Base-by-base conservation (phyloP, 2,888 invertebrate species). In the Hedya salicella region DNA sequence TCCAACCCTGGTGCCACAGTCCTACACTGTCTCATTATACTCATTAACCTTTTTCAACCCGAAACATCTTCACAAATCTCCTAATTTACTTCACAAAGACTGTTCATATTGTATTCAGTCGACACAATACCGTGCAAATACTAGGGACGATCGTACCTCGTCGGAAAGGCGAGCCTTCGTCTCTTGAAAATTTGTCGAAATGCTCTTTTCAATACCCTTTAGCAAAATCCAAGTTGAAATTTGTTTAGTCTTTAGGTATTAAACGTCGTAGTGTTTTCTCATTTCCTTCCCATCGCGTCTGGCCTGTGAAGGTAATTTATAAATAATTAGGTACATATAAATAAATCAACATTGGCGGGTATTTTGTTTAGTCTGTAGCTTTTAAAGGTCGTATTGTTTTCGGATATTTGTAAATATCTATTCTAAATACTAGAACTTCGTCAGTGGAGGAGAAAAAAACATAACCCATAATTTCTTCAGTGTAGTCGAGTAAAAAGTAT, bases 161-260 rank as follows among this genome's bases (percentile, higher is more conserved):
- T 3, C 25, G 17, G 11, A 56, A 21, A 56, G 42, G 30, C 44
- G 17, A 17, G 56, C 5, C n/a, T n/a, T n/a, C 30, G 56, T 8
- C 30, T 17, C 40, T 11, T 30, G n/a, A 30, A 57, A 44, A 44
- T 57, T 56, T 44, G 56, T 44, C 2, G 30, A 44, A 57, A 44
- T 57, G 44, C 17, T 44, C 16, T 56, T 56, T 44, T 57, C 56
- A 44, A 57, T 57, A 57, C 44, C 56, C 30, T 56, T 56, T 17
- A 16, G 8, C 30, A 44, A n/a, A 44, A 44, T 42, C 25, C 25
- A 30, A 44, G 25, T 44, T 57, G 30, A 32, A 44, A 16, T 25
- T 40, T 42, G 42, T 56, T 32, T 30, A 8, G 44, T 17, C 42
- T 42, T 56, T 16, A 6, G 42, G 16, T 9, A 46, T 46, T 13